Evolutionary conservation across 2,888 invertebrate genomes (phyloP).

Genomic region (Hydropsyche betteni): DNA sequence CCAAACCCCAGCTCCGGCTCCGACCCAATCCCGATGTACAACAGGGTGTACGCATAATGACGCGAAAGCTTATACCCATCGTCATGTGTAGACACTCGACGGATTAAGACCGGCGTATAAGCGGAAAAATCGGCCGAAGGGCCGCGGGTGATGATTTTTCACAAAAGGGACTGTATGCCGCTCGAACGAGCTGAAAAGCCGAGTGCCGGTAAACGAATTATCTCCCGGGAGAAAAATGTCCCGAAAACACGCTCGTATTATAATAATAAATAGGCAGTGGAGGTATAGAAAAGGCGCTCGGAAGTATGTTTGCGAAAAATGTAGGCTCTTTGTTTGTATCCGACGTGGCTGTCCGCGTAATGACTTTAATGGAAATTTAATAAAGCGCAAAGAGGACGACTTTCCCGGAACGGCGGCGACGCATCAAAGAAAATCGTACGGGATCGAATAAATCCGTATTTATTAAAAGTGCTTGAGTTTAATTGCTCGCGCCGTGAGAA

Average conservation of each 20-base stretch:
- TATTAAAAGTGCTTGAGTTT: no score
- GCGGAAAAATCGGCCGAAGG: no score
- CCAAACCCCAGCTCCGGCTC: no score
- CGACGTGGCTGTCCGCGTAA: background rate
- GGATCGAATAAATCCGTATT: no score
- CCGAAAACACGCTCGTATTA: background rate
- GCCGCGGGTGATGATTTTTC: no score
- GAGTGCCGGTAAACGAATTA: background rate
- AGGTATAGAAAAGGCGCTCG: background rate
- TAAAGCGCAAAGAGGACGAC: constrained; percentile 1
- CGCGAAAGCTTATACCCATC: background rate
- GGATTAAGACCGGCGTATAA: no score
- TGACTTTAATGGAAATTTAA: constrained; percentile 19
- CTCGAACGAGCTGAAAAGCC: no score
- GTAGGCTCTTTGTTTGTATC: background rate
- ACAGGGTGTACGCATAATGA: background rate
- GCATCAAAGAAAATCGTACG: no score
- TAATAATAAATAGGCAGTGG: background rate
- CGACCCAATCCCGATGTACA: background rate
- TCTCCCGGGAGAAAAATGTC: background rate
- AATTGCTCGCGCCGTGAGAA: no score
- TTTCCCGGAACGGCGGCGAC: no score
- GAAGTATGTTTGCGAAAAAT: background rate
- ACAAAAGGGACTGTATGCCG: no score
- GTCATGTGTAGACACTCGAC: background rate